Percentiles rank a stretch among this genome's conserved stretches.
phyloP scores from a whole-genome alignment of 2,797 vertebrate genomes.

The Avahi laniger region DNA sequence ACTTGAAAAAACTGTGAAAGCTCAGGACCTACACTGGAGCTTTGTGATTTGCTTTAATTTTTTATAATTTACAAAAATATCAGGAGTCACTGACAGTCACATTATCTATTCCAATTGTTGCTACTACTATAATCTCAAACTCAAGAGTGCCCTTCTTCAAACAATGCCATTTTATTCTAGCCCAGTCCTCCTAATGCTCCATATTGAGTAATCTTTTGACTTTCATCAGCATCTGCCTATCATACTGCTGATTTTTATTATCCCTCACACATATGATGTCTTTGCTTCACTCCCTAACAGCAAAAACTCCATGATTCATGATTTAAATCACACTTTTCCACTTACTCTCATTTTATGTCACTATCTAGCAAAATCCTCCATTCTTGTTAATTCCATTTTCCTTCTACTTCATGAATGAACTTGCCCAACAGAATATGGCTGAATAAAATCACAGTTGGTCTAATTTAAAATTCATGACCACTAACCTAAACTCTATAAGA shows the following conservation, averaged over 20 bases:
- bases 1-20: background rate
- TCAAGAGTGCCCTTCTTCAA: background rate
- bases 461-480: constrained; percentile 22
- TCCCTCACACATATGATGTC: background rate
- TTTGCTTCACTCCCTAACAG: background rate
- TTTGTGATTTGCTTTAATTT: background rate
- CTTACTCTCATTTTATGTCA: background rate
- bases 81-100: background rate
- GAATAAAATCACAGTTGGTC: background rate
- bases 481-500: background rate
- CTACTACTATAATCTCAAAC: background rate
- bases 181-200: background rate
- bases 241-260: background rate
- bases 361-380: background rate
- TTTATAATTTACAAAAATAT: background rate
- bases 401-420: constrained; percentile 5
- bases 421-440: background rate
- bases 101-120: background rate
- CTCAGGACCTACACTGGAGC: background rate
- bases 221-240: background rate
- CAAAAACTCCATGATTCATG: background rate
- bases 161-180: background rate
- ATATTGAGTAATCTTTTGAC: background rate
- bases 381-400: constrained; percentile 20
- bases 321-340: background rate